Conservation (phyloP, 2,113 vertebrate genomes). For the Epinephelus moara region DNA sequence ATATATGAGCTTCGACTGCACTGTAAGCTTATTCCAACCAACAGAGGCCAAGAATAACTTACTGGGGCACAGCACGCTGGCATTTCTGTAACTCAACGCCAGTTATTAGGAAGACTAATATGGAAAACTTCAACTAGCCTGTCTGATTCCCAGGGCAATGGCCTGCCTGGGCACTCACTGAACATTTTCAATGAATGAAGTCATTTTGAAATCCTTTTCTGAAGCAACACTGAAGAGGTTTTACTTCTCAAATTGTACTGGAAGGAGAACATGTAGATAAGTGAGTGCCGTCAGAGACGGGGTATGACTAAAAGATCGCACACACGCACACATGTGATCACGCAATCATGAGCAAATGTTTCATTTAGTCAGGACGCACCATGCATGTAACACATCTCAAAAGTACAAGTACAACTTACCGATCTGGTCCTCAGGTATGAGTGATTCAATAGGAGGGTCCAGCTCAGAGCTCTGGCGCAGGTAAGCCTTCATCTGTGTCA, state of each 20-base stretch:
- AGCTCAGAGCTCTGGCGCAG: constrained; percentile 95
- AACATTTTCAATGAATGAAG: constrained; percentile 1
- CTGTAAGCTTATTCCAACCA: neutral
- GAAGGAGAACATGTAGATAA: constrained; percentile 16
- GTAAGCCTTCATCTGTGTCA: constrained; percentile 98
- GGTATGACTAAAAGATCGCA: neutral
- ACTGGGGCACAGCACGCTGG: constrained; percentile 3
- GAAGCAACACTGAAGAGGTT: neutral
- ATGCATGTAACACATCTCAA: neutral
- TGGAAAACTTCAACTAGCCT: constrained; percentile 17
- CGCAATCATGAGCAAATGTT: neutral
- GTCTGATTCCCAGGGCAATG: constrained; percentile 3
- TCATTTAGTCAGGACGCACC: neutral
- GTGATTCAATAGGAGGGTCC: constrained; percentile 93
- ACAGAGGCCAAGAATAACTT: constrained; percentile 52
- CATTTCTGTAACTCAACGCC: constrained; percentile 62
- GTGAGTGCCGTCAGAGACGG: constrained; percentile 12
- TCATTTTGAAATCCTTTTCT: constrained; percentile 15
- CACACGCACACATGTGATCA: neutral
- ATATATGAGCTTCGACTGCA: neutral
- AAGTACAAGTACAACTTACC: constrained; percentile 83
- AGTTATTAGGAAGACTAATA: constrained; percentile 11
- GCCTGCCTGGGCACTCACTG: neutral
- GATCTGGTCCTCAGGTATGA: constrained; percentile 97
- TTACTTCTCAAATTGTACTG: neutral